Conservation (phyloP, 2,888 invertebrate genomes). For the Pheosia tremula region DNA sequence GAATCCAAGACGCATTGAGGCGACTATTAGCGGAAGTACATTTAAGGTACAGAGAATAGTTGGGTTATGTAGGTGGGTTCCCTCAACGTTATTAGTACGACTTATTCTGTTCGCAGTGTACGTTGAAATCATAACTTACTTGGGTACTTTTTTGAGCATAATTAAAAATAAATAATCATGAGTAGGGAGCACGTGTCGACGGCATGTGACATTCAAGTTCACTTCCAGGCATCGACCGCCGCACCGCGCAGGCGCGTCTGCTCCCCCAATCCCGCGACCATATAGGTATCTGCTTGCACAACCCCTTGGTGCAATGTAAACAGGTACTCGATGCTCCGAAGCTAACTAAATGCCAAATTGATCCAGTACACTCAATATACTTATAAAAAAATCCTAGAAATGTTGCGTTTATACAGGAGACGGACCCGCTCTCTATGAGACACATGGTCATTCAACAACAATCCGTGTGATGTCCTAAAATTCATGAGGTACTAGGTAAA, state of each 20-base stretch:
- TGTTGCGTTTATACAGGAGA: too few relatives aligned
- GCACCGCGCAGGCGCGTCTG: conserved; percentile 67
- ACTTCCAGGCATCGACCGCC: conserved; percentile 63
- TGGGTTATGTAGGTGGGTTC: conserved; percentile 25
- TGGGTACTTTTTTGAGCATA: not conserved
- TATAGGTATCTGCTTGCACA: conserved; percentile 44
- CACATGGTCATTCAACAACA: too few relatives aligned
- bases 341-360: conserved; percentile 25
- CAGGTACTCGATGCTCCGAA: conserved; percentile 28
- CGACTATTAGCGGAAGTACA: conserved; percentile 64
- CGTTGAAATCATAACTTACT: conserved; percentile 7
- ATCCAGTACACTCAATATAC: not conserved
- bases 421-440: too few relatives aligned
- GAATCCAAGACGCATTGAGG: conserved; percentile 62
- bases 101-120: conserved; percentile 10
- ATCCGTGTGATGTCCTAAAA: too few relatives aligned
- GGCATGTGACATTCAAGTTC: conserved; percentile 60
- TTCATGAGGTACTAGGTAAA: not conserved
- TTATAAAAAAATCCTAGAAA: too few relatives aligned
- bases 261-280: conserved; percentile 53
- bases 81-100: conserved; percentile 29
- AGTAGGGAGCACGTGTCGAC: conserved; percentile 64
- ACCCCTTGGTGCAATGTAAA: conserved; percentile 57
- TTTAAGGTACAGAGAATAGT: conserved; percentile 44
- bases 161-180: conserved; percentile 21